These are phyloP conservation scores for Platynereis dumerilii DNA, from an alignment of 2,888 invertebrate species.

Conservation along the genomic window DNA sequence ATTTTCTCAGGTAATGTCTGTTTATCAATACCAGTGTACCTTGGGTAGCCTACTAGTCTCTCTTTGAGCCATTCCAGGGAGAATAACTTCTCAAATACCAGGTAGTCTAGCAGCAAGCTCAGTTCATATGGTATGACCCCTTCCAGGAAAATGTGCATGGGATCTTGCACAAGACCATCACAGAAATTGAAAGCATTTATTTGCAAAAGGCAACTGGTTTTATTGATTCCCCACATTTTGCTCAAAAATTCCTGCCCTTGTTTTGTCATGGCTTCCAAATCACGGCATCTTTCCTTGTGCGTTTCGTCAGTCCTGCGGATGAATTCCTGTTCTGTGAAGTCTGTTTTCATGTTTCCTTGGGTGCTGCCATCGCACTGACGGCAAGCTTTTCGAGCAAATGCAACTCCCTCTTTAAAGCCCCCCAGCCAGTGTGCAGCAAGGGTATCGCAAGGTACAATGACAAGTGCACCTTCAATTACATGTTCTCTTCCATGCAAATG, in stretches of 20 bases:
- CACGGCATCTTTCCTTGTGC: constrained; percentile 17
- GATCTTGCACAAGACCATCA: constrained; percentile 25
- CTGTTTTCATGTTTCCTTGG: not conserved
- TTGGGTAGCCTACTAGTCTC: not conserved
- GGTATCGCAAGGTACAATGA: constrained; percentile 27
- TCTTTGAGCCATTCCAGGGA: constrained; percentile 12
- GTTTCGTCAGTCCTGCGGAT: constrained; percentile 10
- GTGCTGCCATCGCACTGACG: constrained; percentile 24
- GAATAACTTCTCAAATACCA: constrained; percentile 6
- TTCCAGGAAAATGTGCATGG: constrained; percentile 27
- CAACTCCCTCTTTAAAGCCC: constrained; percentile 29
- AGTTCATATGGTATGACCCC: constrained; percentile 26
- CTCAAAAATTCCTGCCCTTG: constrained; percentile 22
- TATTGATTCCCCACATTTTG: constrained; percentile 32
- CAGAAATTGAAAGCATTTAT: constrained; percentile 14
- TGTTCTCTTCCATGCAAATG: constrained; percentile 11
- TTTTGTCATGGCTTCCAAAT: constrained; percentile 9
- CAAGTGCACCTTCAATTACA: constrained; percentile 22
- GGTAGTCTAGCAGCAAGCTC: constrained; percentile 7
- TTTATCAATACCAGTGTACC: not conserved
- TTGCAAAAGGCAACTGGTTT: constrained; percentile 15
- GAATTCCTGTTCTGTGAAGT: constrained; percentile 12
- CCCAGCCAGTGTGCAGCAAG: constrained; percentile 28
- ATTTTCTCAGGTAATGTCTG: not conserved
- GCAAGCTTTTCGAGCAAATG: constrained; percentile 25